Evolutionary conservation across 2,113 vertebrate genomes (phyloP).

Genomic region (Pomatostomus ruficeps): DNA sequence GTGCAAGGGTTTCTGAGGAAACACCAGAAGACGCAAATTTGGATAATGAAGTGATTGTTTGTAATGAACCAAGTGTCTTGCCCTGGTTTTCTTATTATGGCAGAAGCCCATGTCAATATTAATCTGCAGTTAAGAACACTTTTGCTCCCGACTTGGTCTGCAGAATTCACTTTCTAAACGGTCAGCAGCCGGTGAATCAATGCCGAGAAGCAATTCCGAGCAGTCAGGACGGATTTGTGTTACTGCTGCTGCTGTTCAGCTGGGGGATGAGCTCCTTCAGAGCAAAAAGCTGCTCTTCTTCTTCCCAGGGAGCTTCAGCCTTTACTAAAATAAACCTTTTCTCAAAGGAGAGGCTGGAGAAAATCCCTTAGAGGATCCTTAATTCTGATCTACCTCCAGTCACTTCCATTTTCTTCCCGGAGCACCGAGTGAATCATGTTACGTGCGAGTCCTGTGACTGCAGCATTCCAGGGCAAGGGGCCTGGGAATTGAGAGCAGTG

Average conservation of each 20-base stretch:
- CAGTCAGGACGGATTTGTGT: constrained; percentile 14
- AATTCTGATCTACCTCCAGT: neutral
- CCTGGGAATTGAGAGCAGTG: neutral
- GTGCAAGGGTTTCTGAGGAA: neutral
- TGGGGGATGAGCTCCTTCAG: neutral
- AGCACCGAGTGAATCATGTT: neutral
- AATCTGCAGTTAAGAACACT: neutral
- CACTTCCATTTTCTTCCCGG: neutral
- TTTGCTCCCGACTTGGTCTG: neutral
- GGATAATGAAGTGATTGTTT: neutral
- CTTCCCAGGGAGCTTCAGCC: neutral
- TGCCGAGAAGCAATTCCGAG: neutral
- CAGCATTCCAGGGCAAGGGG: neutral
- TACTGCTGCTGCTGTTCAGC: neutral
- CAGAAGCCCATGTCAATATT: neutral
- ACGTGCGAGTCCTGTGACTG: neutral
- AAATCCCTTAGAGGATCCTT: neutral
- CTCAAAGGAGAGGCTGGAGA: neutral
- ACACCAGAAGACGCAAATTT: neutral
- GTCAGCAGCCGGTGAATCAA: neutral
- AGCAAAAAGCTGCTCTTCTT: neutral
- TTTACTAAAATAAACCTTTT: neutral
- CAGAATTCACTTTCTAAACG: neutral
- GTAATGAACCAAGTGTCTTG: neutral
- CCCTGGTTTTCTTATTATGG: neutral